Evolutionary conservation across 2,113 vertebrate species (phyloP).

Genomic region (Erythrolamprus reginae): DNA sequence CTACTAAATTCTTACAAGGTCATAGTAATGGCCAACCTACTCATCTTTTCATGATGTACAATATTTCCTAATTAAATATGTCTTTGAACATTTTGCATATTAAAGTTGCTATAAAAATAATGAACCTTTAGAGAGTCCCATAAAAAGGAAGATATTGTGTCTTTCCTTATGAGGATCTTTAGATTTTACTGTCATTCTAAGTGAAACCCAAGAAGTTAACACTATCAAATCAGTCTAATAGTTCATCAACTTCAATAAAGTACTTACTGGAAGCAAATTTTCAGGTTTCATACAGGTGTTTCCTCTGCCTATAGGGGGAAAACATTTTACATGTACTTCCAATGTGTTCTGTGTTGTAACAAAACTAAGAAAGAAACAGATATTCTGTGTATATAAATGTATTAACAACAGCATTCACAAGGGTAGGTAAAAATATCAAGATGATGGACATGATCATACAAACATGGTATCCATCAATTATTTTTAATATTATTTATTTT

Average conservation of each 20-base stretch:
- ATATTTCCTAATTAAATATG: not conserved
- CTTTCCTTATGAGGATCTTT: not conserved
- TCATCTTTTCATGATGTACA: not conserved
- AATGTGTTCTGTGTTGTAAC: not conserved
- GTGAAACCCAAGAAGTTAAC: not conserved
- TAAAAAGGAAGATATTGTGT: not conserved
- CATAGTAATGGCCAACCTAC: not conserved
- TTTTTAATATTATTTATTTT: not conserved
- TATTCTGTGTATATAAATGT: not conserved
- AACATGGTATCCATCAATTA: not conserved
- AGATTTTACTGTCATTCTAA: not conserved
- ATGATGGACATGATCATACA: not conserved
- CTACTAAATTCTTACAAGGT: not conserved
- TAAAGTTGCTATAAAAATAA: conserved; percentile 6
- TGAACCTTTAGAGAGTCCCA: not conserved
- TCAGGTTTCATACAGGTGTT: not conserved
- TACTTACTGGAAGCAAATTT: not conserved
- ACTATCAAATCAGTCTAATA: not conserved
- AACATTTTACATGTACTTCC: not conserved
- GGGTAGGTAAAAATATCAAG: not conserved
- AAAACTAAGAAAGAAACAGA: not conserved
- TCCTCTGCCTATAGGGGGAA: not conserved
- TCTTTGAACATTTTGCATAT: conserved; percentile 7
- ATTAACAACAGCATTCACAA: not conserved
- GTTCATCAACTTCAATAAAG: not conserved